Evolutionary conservation across 2,888 invertebrate species (phyloP).

Genomic region (Watsonalla cultraria): DNA sequence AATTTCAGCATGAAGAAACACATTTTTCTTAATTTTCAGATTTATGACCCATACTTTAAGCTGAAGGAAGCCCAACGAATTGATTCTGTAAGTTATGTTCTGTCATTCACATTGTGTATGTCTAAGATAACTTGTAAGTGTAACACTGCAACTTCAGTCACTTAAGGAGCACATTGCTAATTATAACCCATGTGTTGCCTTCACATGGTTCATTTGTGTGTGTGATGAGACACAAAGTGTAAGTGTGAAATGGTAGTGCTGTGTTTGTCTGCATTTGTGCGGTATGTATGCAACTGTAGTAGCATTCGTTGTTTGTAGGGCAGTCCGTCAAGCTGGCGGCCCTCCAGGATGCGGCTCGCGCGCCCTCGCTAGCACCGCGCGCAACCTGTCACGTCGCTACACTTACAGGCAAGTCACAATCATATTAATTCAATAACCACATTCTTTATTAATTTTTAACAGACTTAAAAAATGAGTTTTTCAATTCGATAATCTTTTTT

Average conservation of each 20-base stretch:
- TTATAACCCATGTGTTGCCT: too few relatives aligned
- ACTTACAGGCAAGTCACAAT: slow-evolving; percentile 81
- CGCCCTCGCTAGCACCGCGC: slow-evolving; percentile 81
- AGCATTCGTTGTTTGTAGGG: slow-evolving; percentile 36
- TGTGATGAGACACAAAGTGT: too few relatives aligned
- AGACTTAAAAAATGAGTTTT: too few relatives aligned
- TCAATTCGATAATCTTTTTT: too few relatives aligned
- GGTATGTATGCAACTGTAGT: slow-evolving; percentile 5
- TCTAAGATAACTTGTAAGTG: too few relatives aligned
- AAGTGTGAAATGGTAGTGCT: too few relatives aligned
- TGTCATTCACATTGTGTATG: neutral
- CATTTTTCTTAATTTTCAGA: slow-evolving; percentile 19
- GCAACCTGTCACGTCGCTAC: slow-evolving; percentile 81
- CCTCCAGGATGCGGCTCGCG: slow-evolving; percentile 86
- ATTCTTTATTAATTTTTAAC: too few relatives aligned
- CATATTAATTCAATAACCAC: neutral
- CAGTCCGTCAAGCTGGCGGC: slow-evolving; percentile 87
- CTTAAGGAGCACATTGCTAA: too few relatives aligned
- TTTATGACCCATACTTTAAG: slow-evolving; percentile 15
- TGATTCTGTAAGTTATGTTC: slow-evolving; percentile 42
- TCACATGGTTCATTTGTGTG: too few relatives aligned
- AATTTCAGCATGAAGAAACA: neutral
- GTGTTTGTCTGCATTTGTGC: neutral
- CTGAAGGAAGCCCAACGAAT: slow-evolving; percentile 30
- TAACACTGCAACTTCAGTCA: too few relatives aligned